Percentiles rank a stretch among this genome's conserved stretches.
These are phyloP conservation scores for Sebastiscus tertius DNA, from an alignment of 2,797 vertebrate species.

Conservation along the genomic window DNA sequence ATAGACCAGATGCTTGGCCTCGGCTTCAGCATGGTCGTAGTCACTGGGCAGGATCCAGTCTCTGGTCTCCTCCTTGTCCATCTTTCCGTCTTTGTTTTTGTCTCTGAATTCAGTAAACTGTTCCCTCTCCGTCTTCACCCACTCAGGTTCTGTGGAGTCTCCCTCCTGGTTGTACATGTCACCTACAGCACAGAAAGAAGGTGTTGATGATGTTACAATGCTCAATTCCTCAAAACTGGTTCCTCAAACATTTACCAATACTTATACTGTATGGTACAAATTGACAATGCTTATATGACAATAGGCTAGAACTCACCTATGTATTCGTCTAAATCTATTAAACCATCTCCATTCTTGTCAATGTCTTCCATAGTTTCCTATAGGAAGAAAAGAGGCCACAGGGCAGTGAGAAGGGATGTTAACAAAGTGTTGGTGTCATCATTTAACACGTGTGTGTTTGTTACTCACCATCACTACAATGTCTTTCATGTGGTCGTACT, in stretches of 20 bases:
- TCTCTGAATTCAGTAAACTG: constrained; percentile 97
- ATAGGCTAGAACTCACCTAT: constrained; percentile 86
- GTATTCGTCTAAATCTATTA: constrained; percentile 96
- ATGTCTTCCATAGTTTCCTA: constrained; percentile 99
- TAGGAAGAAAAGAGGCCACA: neutral
- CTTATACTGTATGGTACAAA: neutral
- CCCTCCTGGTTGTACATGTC: constrained; percentile 98
- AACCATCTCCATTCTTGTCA: constrained; percentile 96
- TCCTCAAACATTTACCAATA: neutral
- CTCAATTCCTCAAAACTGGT: neutral
- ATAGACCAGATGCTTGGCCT: constrained; percentile 95
- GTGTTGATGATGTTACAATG: neutral
- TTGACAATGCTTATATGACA: neutral
- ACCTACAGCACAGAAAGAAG: constrained; percentile 75
- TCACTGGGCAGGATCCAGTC: constrained; percentile 98
- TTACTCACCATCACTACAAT: constrained; percentile 93
- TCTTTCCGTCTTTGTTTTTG: constrained; percentile 95
- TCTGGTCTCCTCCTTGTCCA: constrained; percentile 97
- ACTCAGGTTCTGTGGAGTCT: constrained; percentile 91
- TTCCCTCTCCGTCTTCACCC: constrained; percentile 95
- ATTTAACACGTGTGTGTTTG: neutral
- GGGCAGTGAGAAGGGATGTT: neutral
- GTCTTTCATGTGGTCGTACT: constrained; percentile 98
- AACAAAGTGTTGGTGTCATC: neutral
- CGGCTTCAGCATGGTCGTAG: constrained; percentile 96